Conservation (phyloP, 2,888 invertebrate genomes). For the Cepaea hortensis region DNA sequence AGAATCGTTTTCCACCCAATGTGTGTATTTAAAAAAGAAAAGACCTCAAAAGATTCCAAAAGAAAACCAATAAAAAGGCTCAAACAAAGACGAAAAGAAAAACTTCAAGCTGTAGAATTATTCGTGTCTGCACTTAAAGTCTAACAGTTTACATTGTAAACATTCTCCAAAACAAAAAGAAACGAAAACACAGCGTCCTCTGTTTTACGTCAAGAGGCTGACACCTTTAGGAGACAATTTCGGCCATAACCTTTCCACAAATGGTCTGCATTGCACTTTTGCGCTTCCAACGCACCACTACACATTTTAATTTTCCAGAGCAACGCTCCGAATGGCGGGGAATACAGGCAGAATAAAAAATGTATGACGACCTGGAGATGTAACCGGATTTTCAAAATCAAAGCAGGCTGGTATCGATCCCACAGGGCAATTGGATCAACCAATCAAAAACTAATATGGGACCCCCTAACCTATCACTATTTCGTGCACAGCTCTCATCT, state of each 20-base stretch:
- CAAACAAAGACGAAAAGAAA: neutral
- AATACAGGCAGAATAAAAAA: constrained; percentile 30
- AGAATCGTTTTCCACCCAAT: too few relatives aligned
- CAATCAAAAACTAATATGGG: constrained; percentile 42
- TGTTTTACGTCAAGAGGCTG: neutral
- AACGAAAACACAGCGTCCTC: neutral
- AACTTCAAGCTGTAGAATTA: neutral
- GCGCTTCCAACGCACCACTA: constrained; percentile 30
- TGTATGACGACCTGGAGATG: constrained; percentile 28
- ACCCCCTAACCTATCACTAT: constrained; percentile 17
- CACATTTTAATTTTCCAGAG: constrained; percentile 40
- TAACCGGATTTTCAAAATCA: constrained; percentile 37
- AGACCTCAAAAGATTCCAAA: too few relatives aligned
- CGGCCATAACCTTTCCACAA: constrained; percentile 14
- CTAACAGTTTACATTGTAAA: neutral
- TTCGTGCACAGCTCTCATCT: constrained; percentile 15
- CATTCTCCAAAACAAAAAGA: neutral
- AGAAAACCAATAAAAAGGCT: too few relatives aligned
- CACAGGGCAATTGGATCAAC: constrained; percentile 30
- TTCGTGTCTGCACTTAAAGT: neutral
- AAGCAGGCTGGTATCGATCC: constrained; percentile 22
- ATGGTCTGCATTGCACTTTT: constrained; percentile 28
- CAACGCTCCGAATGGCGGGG: constrained; percentile 18
- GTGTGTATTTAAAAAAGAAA: too few relatives aligned
- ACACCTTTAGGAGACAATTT: constrained; percentile 16